These are phyloP conservation scores for Mus caroli DNA, from an alignment of 2,797 vertebrate species.

Conservation along the genomic window DNA sequence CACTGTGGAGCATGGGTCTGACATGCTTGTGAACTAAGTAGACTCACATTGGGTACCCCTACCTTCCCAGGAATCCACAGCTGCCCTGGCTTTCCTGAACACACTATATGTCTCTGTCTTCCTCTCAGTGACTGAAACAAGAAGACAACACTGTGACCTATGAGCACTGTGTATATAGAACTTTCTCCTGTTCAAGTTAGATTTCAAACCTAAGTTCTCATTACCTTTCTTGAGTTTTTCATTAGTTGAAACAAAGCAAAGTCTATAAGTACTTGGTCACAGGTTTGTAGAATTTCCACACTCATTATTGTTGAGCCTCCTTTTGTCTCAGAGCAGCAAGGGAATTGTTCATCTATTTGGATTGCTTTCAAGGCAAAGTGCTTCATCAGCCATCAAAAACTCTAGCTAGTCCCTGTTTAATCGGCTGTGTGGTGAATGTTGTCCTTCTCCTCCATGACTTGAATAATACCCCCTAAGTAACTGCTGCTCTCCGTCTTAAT, in stretches of 20 bases:
- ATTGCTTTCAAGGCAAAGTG: conserved; percentile 58
- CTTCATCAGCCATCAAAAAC: conserved; percentile 49
- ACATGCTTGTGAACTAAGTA: not conserved
- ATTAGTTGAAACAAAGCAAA: conserved; percentile 72
- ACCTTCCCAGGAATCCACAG: not conserved
- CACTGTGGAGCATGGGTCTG: not conserved
- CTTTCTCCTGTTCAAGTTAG: conserved; percentile 43
- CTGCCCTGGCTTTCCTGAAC: not conserved
- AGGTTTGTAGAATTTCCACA: conserved; percentile 56
- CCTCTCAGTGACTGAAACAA: not conserved
- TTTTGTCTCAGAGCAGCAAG: conserved; percentile 54
- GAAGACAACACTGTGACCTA: not conserved
- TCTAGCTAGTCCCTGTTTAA: conserved; percentile 53
- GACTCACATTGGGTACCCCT: not conserved
- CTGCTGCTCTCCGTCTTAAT: not conserved
- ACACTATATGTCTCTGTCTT: not conserved
- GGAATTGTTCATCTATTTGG: conserved; percentile 56
- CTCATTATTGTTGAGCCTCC: not conserved
- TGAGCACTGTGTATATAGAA: not conserved
- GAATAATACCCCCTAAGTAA: not conserved
- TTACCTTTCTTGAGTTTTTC: conserved; percentile 54
- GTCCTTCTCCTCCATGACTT: conserved; percentile 46
- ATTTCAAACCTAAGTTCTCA: conserved; percentile 61
- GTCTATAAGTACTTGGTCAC: conserved; percentile 38
- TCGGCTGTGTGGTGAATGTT: conserved; percentile 3